Evolutionary conservation across 1,140 invertebrate genomes (phyloP).

Genomic region (Ceratitis capitata): DNA sequence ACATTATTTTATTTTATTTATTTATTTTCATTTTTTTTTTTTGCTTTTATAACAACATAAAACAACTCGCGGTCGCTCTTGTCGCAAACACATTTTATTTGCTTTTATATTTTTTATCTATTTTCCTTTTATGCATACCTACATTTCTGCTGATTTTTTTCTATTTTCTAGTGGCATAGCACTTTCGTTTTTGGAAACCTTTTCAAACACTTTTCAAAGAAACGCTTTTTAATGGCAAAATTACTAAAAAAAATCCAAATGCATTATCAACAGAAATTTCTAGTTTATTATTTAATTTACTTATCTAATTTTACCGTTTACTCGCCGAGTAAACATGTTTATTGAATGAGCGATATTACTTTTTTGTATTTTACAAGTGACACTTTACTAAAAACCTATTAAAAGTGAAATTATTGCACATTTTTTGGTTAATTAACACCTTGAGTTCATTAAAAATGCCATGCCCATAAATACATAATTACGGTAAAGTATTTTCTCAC

Average conservation of each 20-base stretch:
- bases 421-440: neutral
- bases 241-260: neutral
- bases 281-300: constrained; percentile 21
- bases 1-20: neutral
- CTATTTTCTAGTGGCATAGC: neutral
- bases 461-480: neutral
- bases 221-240: neutral
- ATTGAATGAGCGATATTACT: neutral
- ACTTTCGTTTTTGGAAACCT: neutral
- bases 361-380: neutral
- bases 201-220: neutral
- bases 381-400: neutral
- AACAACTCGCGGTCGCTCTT: neutral
- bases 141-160: neutral
- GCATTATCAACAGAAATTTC: neutral
- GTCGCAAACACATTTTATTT: neutral
- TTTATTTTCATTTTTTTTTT: neutral
- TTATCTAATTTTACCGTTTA: constrained; percentile 13
- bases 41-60: neutral
- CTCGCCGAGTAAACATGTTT: neutral
- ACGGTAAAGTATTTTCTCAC: too few species aligned
- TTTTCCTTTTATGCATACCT: neutral
- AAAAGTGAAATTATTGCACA: constrained; percentile 15
- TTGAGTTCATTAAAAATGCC: neutral
- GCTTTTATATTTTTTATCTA: neutral